Percentiles rank a stretch among this genome's conserved stretches.
Conservation (phyloP, 2,797 vertebrate genomes). For the Pitangus sulphuratus region DNA sequence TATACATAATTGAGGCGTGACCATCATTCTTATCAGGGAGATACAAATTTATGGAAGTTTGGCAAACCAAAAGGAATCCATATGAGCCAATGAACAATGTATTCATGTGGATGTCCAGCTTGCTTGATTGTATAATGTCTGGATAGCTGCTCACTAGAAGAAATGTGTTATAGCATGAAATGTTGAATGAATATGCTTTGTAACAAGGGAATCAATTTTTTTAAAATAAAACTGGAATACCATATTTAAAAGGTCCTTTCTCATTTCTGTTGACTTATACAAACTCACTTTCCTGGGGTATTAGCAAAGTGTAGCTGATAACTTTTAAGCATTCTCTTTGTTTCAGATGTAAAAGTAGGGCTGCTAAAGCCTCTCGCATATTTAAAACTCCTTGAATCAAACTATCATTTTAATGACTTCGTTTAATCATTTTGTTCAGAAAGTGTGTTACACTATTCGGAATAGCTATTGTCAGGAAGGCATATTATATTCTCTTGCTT, state of each 20-base stretch:
- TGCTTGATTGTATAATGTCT: background rate
- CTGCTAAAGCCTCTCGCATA: background rate
- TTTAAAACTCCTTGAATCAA: background rate
- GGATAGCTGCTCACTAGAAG: background rate
- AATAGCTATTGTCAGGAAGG: background rate
- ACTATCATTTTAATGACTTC: background rate
- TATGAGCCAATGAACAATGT: background rate
- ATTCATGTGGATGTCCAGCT: background rate
- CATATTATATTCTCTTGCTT: background rate
- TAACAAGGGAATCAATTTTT: background rate
- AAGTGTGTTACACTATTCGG: background rate
- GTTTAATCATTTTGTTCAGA: conserved; percentile 1
- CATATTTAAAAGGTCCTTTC: background rate
- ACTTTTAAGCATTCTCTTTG: background rate
- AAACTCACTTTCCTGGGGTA: background rate
- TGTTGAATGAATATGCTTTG: conserved; percentile 1
- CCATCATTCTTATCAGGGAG: background rate
- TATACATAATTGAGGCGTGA: background rate
- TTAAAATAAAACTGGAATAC: conserved; percentile 63
- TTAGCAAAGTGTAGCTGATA: background rate
- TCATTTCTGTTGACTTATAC: background rate
- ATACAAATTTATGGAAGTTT: background rate
- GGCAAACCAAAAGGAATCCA: background rate
- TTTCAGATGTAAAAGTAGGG: background rate
- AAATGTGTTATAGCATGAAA: background rate